Evolutionary conservation across 2,113 vertebrate genomes (phyloP).

Genomic region (Onychostruthus taczanowskii): DNA sequence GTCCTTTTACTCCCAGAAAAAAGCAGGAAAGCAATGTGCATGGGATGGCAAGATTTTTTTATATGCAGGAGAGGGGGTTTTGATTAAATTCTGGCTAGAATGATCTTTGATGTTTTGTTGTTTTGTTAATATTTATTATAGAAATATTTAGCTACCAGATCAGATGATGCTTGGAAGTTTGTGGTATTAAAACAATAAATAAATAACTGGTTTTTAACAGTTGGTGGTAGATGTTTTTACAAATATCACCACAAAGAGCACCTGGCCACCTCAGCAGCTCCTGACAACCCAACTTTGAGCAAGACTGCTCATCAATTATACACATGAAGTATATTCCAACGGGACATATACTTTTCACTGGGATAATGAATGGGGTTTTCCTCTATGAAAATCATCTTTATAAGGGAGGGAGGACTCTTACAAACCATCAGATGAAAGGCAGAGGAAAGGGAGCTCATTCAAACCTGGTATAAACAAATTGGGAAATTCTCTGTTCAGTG

Average conservation of each 20-base stretch:
- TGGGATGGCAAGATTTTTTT: neutral
- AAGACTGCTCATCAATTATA: neutral
- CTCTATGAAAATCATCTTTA: neutral
- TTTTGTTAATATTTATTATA: neutral
- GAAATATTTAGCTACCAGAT: neutral
- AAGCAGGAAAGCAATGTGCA: neutral
- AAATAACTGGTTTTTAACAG: neutral
- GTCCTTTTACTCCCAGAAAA: neutral
- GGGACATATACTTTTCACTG: neutral
- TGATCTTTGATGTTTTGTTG: neutral
- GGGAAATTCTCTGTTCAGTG: neutral
- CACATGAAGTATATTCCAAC: neutral
- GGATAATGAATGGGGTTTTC: neutral
- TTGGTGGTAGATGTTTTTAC: neutral
- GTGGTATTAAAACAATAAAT: neutral
- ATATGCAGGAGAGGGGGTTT: neutral
- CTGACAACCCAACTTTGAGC: neutral
- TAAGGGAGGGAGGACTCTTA: neutral
- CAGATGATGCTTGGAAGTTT: neutral
- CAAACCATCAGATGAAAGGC: neutral
- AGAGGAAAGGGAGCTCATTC: neutral
- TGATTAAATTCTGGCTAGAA: neutral
- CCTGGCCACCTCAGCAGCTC: neutral
- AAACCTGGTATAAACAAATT: neutral
- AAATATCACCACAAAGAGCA: neutral